Percentiles rank a stretch among this genome's conserved stretches.
These are phyloP conservation scores for Diachrysia chrysitis DNA, from an alignment of 2,888 invertebrate genomes.

Conservation along the genomic window DNA sequence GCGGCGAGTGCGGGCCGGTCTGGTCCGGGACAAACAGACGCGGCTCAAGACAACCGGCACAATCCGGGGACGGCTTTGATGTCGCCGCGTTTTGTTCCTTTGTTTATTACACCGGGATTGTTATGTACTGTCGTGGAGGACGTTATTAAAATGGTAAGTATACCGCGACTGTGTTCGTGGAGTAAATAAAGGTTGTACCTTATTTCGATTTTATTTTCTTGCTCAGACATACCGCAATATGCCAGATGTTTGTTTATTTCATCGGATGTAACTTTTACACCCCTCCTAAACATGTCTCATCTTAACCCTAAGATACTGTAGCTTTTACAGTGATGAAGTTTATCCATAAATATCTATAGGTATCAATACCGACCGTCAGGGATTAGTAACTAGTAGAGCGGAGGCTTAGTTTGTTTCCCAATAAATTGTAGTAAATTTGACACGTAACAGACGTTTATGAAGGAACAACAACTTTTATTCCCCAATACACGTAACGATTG, in stretches of 20 bases:
- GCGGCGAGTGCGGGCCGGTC: conserved; percentile 6
- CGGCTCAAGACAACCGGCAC: conserved; percentile 19
- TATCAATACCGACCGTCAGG: conserved; percentile 32
- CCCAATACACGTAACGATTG: conserved; percentile 61
- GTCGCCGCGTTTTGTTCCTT: conserved; percentile 45
- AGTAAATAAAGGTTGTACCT: neutral
- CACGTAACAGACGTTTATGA: conserved; percentile 61
- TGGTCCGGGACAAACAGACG: conserved; percentile 20
- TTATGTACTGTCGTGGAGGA: conserved; percentile 10
- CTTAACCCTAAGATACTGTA: neutral
- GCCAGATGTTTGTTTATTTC: neutral
- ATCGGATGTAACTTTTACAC: neutral
- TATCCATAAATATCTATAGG: conserved; percentile 26
- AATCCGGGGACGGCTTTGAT: conserved; percentile 50
- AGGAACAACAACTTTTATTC: conserved; percentile 63
- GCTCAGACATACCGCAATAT: neutral
- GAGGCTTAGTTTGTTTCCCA: conserved; percentile 49
- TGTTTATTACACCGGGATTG: conserved; percentile 40
- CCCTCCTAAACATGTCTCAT: conserved; percentile 1
- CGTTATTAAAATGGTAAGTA: conserved; percentile 3
- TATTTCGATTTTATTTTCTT: neutral
- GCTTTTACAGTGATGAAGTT: conserved; percentile 9
- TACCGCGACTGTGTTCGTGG: neutral
- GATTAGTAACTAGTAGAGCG: conserved; percentile 31
- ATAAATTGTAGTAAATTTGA: conserved; percentile 60